Evolutionary conservation across 2,888 invertebrate genomes (phyloP).

Genomic region (Axea sp.): DNA sequence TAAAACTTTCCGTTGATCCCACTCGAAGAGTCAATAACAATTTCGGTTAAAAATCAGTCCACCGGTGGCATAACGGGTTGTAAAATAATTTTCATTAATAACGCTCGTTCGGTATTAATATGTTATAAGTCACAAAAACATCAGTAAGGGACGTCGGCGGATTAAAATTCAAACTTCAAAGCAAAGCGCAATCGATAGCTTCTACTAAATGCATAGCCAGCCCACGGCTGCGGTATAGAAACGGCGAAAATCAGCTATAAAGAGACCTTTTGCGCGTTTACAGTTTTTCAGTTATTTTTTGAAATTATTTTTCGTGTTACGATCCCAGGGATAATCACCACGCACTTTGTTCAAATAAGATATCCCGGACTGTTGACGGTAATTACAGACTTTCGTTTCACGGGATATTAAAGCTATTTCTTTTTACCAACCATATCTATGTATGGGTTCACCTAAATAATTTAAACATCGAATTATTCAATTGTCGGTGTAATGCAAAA

Average conservation of each 20-base stretch:
- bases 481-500: too few species aligned
- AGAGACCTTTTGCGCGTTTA: constrained; percentile 5
- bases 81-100: neutral
- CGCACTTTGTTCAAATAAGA: constrained; percentile 19
- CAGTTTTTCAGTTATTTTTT: constrained; percentile 18
- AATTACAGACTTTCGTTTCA: constrained; percentile 32
- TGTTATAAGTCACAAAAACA: constrained; percentile 32
- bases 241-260: neutral
- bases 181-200: constrained; percentile 7
- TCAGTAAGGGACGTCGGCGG: constrained; percentile 2
- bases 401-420: constrained; percentile 31
- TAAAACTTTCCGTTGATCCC: too few species aligned
- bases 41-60: too few species aligned
- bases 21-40: too few species aligned
- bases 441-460: neutral
- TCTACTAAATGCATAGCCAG: neutral
- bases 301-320: constrained; percentile 3
- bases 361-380: constrained; percentile 10
- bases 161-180: constrained; percentile 46
- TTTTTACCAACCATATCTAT: constrained; percentile 5
- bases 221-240: neutral
- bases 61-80: too few species aligned
- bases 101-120: too few species aligned
- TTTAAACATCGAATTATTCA: neutral
- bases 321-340: constrained; percentile 16